phyloP scores from a whole-genome alignment of 2,113 vertebrate genomes.

The Zingel zingel region DNA sequence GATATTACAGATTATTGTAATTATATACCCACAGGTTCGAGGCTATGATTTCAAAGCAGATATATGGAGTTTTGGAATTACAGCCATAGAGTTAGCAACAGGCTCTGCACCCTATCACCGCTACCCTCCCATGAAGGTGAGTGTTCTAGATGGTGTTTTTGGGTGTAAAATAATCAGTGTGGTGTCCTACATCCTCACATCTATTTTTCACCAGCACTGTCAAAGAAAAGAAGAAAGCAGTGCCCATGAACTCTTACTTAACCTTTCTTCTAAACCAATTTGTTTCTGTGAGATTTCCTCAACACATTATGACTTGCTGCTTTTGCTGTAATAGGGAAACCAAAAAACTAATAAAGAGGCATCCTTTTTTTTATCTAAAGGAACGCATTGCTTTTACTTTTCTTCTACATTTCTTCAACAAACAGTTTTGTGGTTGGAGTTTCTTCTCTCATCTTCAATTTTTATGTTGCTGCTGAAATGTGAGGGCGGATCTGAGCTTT shows the following conservation, averaged over 20 bases:
- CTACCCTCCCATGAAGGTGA: conserved; percentile 99
- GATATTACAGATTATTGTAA: not conserved
- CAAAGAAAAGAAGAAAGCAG: not conserved
- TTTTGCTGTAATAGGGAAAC: conserved; percentile 19
- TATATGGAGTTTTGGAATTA: conserved; percentile 99
- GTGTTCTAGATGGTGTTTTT: conserved; percentile 4
- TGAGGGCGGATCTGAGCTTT: not conserved
- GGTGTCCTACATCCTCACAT: not conserved
- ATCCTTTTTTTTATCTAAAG: conserved; percentile 3
- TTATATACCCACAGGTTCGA: conserved; percentile 88
- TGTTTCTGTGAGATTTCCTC: conserved; percentile 16
- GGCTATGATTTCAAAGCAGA: conserved; percentile 99
- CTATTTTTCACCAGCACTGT: not conserved
- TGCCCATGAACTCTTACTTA: not conserved
- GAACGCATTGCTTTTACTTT: conserved; percentile 8
- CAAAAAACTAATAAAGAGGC: not conserved
- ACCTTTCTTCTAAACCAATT: not conserved
- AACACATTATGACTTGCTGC: not conserved
- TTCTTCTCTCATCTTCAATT: conserved; percentile 40
- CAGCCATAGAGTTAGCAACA: conserved; percentile 96
- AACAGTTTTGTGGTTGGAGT: conserved; percentile 42
- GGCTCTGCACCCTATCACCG: conserved; percentile 98
- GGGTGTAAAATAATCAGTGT: not conserved
- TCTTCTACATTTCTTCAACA: not conserved
- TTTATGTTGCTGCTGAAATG: conserved; percentile 18